A percentile compares a stretch with the other conserved stretches of the same genome.
Evolutionary conservation across 2,113 vertebrate species (phyloP).

Genomic region (Conger conger): DNA sequence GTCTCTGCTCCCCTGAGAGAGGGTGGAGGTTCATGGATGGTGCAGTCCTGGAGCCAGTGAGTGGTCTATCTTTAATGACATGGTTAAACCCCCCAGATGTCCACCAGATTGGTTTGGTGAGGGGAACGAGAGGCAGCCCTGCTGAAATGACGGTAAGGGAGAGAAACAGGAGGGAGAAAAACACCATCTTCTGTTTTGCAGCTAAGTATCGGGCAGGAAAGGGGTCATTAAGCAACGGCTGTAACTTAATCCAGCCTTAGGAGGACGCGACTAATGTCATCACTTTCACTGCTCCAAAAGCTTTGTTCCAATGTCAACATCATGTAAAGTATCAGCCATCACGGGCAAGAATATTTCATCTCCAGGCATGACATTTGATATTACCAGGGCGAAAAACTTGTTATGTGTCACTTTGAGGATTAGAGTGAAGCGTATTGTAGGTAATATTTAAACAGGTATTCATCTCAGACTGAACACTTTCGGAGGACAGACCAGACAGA

Average conservation of each 20-base stretch:
- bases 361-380: not conserved
- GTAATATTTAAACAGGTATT: not conserved
- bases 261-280: conserved; percentile 20
- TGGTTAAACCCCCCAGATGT: conserved; percentile 69
- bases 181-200: conserved; percentile 43
- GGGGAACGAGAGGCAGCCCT: conserved; percentile 35
- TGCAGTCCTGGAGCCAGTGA: conserved; percentile 32
- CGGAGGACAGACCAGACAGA: not conserved
- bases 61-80: conserved; percentile 68
- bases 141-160: conserved; percentile 46
- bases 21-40: conserved; percentile 37
- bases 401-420: not conserved
- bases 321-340: not conserved
- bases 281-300: not conserved
- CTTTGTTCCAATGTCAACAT: not conserved
- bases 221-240: conserved; percentile 60
- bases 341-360: not conserved
- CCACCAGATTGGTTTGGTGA: conserved; percentile 66
- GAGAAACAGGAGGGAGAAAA: conserved; percentile 34
- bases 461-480: not conserved
- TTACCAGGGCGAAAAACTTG: not conserved
- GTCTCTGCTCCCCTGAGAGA: conserved; percentile 44
- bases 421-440: not conserved
- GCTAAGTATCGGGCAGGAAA: conserved; percentile 42
- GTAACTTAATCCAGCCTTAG: conserved; percentile 56